phyloP scores from a whole-genome alignment of 2,113 vertebrate species.

The Tenrec ecaudatus region DNA sequence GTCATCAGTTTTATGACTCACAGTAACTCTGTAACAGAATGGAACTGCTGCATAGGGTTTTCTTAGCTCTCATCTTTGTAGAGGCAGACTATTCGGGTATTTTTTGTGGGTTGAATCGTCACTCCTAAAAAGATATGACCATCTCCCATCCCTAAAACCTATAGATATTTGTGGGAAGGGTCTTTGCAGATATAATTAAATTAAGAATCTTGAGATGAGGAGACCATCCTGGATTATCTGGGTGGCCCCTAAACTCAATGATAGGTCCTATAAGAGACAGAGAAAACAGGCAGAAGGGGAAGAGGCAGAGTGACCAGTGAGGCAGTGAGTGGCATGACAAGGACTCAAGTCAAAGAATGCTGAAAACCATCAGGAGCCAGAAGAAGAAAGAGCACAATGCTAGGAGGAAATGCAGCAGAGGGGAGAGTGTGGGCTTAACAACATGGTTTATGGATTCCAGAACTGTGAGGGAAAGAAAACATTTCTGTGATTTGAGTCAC shows the following conservation, averaged over 20 bases:
- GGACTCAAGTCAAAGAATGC: constrained; percentile 3
- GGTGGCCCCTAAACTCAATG: neutral
- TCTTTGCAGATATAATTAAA: neutral
- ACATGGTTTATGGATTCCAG: neutral
- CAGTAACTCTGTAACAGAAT: no score
- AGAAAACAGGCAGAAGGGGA: neutral
- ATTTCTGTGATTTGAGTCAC: constrained; percentile 14
- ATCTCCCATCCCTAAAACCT: neutral
- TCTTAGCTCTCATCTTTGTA: neutral
- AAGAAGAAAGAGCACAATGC: neutral
- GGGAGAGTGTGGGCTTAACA: neutral
- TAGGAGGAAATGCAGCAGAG: neutral
- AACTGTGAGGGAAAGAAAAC: neutral
- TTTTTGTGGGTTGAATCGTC: neutral
- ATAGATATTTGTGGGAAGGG: neutral
- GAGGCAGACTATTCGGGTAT: neutral
- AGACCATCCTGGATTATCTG: constrained; percentile 9
- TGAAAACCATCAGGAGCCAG: neutral
- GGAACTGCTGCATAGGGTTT: neutral
- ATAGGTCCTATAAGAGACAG: neutral
- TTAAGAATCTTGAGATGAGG: constrained; percentile 29
- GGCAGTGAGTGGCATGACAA: neutral
- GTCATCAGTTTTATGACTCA: no score
- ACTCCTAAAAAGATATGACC: neutral
- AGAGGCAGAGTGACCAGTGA: neutral